Percentiles rank a stretch among this genome's conserved stretches.
Evolutionary conservation across 2,113 vertebrate genomes (phyloP).

Genomic region (Nesoenas mayeri): DNA sequence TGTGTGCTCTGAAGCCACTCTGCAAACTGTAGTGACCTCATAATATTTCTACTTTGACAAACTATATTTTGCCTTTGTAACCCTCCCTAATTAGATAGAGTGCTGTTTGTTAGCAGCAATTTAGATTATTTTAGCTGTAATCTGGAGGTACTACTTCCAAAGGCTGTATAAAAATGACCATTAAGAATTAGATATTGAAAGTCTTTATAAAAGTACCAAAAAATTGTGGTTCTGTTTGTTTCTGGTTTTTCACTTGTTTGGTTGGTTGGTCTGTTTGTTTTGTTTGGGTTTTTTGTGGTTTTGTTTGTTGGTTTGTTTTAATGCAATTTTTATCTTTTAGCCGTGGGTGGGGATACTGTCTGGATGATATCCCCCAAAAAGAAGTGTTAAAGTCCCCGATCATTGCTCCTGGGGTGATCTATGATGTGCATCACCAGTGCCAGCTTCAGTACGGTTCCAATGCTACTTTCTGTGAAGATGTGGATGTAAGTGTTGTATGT

Average conservation of each 20-base stretch:
- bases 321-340: slow-evolving; percentile 62
- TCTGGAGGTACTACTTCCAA: neutral
- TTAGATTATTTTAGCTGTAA: neutral
- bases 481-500: slow-evolving; percentile 83
- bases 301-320: neutral
- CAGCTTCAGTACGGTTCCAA: slow-evolving; percentile 95
- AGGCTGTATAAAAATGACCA: neutral
- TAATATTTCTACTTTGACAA: neutral
- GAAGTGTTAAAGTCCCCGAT: slow-evolving; percentile 86
- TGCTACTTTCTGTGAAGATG: slow-evolving; percentile 91
- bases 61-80: neutral
- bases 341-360: slow-evolving; percentile 94
- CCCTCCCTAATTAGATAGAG: neutral
- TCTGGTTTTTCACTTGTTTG: no score
- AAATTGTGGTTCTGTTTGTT: neutral
- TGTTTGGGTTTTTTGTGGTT: no score
- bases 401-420: slow-evolving; percentile 90
- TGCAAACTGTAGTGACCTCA: neutral
- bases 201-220: neutral
- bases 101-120: neutral
- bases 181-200: neutral
- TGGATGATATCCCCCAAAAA: slow-evolving; percentile 92
- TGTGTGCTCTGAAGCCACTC: neutral
- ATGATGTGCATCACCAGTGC: slow-evolving; percentile 95
- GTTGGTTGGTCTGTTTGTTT: no score